Base-by-base conservation (phyloP, 2,888 invertebrate species). In the Embidobia sp. region DNA sequence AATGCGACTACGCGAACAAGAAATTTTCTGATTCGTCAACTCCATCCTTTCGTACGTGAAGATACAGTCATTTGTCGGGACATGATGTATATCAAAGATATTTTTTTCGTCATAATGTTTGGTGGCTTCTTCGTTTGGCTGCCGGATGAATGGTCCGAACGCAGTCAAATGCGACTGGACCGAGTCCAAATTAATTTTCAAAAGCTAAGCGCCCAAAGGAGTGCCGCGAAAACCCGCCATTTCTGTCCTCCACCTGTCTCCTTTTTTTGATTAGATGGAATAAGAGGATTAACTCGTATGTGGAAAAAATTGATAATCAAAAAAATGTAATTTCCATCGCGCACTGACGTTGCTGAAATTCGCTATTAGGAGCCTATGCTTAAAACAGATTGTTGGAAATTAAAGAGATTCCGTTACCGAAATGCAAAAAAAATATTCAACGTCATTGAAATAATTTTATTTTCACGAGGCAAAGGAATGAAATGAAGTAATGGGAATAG, bases 101-200 rank as follows among this genome's bases (percentile, higher is more conserved):
- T 83, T 88, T 89, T 89, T 89, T 89, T 88, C 88, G 84, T n/a
- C 88, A 85, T 87, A 88, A 89, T 87, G 87, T 89, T 89, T 80
- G 78, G 81, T 84, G 89, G 88, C 87, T 89, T 89, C 87, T 83
- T 80, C 83, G 81, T 81, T 82, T 79, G 64, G 72, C 69, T 78
- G 72, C n/a, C 66, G 78, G 74, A 67, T 79, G 72, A 79, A 73
- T 59, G 70, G 64, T 29, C 67, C 75, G 63, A 53, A 55, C 40
- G 55, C 44, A 67, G 66, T 61, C 64, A 55, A 73, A 70, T 59
- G 51, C 73, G 57, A 85, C 87, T 86, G 88, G 87, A 88, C 87
- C 80, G 82, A 85, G 83, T 87, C 86, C 86, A 89, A 89, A 88
- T 88, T 88, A 87, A 89, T 88, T 88, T 87, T 85, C 81, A 75